Base-by-base conservation (phyloP, 1,140 invertebrate genomes). In the Bombus consobrinus region DNA sequence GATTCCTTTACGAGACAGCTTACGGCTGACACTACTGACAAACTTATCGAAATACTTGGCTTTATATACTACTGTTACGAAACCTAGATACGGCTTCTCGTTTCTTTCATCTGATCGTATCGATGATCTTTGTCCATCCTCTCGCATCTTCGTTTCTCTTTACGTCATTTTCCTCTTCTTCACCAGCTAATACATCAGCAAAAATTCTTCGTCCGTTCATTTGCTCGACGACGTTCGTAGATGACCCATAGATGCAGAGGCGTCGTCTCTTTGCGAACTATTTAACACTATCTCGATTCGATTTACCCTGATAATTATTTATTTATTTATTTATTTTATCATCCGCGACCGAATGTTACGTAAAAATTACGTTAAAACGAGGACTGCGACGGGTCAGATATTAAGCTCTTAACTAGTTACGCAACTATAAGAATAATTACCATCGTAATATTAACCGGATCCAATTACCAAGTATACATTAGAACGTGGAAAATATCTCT, bases 41-140 rank as follows among this genome's bases (percentile, higher is more conserved):
- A n/a, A 12, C 43, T 34, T 10, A 22, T 39, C 8, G 18, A 43
- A 68, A 25, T 53, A 43, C 39, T 53, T 43, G 43, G 25, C 34
- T 78, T 57, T 83, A 57, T 83, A 83, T 68, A 83, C 12, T 15
- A 32, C 5, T 12, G 25, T 34, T 64, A 64, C 57, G 37, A 83
- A 76, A 57, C 64, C 8, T 9, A 73, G 32, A n/a, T 13, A 5
- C 9, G 12, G 8, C 69, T 28, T 53, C 43, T 57, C 47, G 28
- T 15, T 32, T 43, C 28, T 69, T 39, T 25, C 41, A 18, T 9
- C 28, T 64, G 5, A 41, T 37, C 22, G 12, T 37, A 1, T 66
- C 25, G 71, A 43, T 75, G 8, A 57, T 37, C n/a, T 59, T 34
- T 43, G 15, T 53, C 13, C 3, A 28, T 39, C 10, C 25, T 3